These are phyloP conservation scores for Drosophila gaucha DNA, from an alignment of 2,888 invertebrate species.

Conservation along the genomic window DNA sequence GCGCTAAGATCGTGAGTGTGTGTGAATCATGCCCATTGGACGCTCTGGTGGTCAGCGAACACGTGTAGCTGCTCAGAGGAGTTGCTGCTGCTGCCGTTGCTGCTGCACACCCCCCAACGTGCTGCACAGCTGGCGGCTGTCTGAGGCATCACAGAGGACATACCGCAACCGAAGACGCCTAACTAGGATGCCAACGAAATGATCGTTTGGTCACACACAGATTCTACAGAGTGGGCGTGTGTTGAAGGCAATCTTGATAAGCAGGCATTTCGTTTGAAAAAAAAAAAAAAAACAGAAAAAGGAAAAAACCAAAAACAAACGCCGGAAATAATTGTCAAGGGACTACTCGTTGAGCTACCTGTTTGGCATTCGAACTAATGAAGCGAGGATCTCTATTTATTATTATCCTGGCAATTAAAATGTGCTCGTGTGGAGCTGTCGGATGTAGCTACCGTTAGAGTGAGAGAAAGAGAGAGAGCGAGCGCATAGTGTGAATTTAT, in stretches of 20 bases:
- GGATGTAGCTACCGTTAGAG: slow-evolving; percentile 75
- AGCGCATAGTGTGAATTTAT: slow-evolving; percentile 67
- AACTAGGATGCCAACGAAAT: slow-evolving; percentile 76
- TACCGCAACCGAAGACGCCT: slow-evolving; percentile 60
- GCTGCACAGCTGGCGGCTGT: slow-evolving; percentile 65
- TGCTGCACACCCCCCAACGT: slow-evolving; percentile 62
- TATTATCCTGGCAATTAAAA: slow-evolving; percentile 62
- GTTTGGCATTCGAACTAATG: slow-evolving; percentile 64
- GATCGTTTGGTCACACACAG: slow-evolving; percentile 56
- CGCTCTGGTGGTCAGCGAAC: slow-evolving; percentile 60
- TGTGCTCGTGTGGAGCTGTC: slow-evolving; percentile 27
- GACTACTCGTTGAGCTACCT: slow-evolving; percentile 57
- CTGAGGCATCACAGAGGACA: slow-evolving; percentile 57
- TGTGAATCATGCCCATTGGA: slow-evolving; percentile 28
- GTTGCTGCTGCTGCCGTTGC: neutral
- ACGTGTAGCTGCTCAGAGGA: slow-evolving; percentile 56
- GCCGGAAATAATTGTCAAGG: slow-evolving; percentile 78
- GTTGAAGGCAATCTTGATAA: slow-evolving; percentile 67
- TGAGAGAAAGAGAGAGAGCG: neutral
- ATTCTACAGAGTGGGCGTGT: slow-evolving; percentile 63
- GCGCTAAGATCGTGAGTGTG: slow-evolving; percentile 45
- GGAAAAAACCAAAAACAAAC: slow-evolving; percentile 28
- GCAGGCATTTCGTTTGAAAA: slow-evolving; percentile 47
- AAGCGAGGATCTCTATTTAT: slow-evolving; percentile 29
- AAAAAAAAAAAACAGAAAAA: neutral